Evolutionary conservation across 2,797 vertebrate genomes (phyloP).

Genomic region (Luscinia megarhynchos): DNA sequence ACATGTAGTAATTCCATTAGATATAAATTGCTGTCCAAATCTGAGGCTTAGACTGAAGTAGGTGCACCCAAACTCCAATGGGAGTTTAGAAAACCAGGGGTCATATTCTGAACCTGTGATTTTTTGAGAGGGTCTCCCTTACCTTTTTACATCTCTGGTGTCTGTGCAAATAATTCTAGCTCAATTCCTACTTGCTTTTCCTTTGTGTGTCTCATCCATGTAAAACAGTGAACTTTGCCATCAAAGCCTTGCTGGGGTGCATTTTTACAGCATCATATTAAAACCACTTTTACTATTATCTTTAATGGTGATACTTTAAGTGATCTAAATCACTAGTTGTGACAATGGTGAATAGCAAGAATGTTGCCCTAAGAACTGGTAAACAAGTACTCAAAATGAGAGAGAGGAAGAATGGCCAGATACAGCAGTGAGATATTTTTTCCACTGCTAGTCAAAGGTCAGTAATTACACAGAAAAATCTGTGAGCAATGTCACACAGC

Average conservation of each 20-base stretch:
- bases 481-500: not conserved
- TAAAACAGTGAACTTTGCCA: not conserved
- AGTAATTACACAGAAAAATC: conserved; percentile 28
- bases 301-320: not conserved
- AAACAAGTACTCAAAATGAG: conserved; percentile 32
- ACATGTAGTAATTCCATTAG: not conserved
- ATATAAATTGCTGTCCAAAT: not conserved
- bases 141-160: not conserved
- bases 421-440: conserved; percentile 10
- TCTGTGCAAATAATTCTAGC: not conserved
- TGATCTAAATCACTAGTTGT: not conserved
- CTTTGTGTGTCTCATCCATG: not conserved
- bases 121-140: not conserved
- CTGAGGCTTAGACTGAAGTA: not conserved
- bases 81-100: not conserved
- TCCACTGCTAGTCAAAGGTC: conserved; percentile 29
- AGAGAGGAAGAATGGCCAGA: conserved; percentile 4
- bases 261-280: not conserved
- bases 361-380: not conserved
- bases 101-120: not conserved
- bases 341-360: not conserved
- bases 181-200: not conserved
- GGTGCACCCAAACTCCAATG: not conserved
- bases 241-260: not conserved
- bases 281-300: not conserved